Evolutionary conservation across 2,113 vertebrate genomes (phyloP).

Genomic region (Spheniscus mendiculus): DNA sequence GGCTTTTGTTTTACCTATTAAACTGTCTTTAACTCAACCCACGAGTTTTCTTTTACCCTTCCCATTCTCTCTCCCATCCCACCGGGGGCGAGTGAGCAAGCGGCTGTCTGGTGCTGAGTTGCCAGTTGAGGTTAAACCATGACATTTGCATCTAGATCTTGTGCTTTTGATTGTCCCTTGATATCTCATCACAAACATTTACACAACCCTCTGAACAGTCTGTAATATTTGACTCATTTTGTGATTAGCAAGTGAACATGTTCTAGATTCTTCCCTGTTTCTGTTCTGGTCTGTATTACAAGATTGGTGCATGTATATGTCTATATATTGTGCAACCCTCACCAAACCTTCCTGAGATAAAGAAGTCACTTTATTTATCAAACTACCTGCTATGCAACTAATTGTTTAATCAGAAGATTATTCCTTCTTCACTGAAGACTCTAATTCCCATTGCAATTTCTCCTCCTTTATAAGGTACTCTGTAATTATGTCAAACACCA

Average conservation of each 20-base stretch:
- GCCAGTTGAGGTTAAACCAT: too few relatives aligned
- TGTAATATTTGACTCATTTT: neutral
- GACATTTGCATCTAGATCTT: too few relatives aligned
- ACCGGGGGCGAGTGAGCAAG: too few relatives aligned
- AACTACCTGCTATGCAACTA: neutral
- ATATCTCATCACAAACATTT: neutral
- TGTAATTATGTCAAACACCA: neutral
- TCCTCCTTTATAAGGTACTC: neutral
- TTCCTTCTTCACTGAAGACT: neutral
- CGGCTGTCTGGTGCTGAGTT: too few relatives aligned
- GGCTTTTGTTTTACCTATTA: too few relatives aligned
- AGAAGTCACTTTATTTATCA: neutral
- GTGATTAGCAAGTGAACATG: neutral
- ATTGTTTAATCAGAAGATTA: neutral
- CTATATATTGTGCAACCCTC: neutral
- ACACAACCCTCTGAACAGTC: neutral
- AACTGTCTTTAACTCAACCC: too few relatives aligned
- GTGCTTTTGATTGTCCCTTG: neutral
- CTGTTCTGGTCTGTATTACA: neutral
- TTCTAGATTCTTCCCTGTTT: neutral
- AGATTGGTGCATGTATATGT: neutral
- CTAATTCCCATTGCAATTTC: neutral
- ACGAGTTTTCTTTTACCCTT: too few relatives aligned
- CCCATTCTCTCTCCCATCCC: too few relatives aligned
- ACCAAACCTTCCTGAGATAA: neutral